Evolutionary conservation across 2,797 vertebrate species (phyloP).

Genomic region (Tapera naevia): DNA sequence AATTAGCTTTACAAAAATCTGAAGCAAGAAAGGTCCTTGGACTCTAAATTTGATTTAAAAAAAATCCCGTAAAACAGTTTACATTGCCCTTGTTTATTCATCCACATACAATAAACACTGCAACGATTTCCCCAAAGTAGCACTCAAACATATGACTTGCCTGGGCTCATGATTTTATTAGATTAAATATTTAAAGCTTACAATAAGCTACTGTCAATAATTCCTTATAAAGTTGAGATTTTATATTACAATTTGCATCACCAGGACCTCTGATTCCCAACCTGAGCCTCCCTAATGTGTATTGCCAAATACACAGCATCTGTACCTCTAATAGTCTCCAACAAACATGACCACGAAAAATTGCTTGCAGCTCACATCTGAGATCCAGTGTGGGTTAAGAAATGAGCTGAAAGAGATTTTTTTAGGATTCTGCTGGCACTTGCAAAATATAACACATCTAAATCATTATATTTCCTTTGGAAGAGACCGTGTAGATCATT

Average conservation of each 20-base stretch:
- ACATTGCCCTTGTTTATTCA: background rate
- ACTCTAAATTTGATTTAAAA: slow-evolving; percentile 11
- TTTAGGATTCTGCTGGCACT: slow-evolving; percentile 6
- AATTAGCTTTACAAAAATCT: slow-evolving; percentile 21
- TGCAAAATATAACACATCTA: slow-evolving; percentile 13
- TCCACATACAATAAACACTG: background rate
- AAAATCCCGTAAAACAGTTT: slow-evolving; percentile 20
- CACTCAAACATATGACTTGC: background rate
- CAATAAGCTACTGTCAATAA: slow-evolving; percentile 18
- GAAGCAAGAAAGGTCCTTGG: background rate
- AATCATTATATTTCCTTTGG: slow-evolving; percentile 22
- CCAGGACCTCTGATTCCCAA: slow-evolving; percentile 37
- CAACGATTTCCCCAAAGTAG: slow-evolving; percentile 51
- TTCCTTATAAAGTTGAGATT: slow-evolving; percentile 53
- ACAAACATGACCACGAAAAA: slow-evolving; percentile 38
- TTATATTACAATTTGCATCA: slow-evolving; percentile 55
- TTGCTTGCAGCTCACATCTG: slow-evolving; percentile 25
- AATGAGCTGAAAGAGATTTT: slow-evolving; percentile 1
- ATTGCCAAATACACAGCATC: slow-evolving; percentile 18
- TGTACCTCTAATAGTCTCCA: slow-evolving; percentile 26
- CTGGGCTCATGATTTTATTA: slow-evolving; percentile 57
- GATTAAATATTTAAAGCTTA: slow-evolving; percentile 65
- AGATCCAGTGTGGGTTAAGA: slow-evolving; percentile 21
- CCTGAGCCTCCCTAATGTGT: slow-evolving; percentile 22
- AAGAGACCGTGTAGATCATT: slow-evolving; percentile 26